These are phyloP conservation scores for Sebastes kiyomatsui DNA, from an alignment of 2,797 vertebrate genomes.

Conservation along the genomic window DNA sequence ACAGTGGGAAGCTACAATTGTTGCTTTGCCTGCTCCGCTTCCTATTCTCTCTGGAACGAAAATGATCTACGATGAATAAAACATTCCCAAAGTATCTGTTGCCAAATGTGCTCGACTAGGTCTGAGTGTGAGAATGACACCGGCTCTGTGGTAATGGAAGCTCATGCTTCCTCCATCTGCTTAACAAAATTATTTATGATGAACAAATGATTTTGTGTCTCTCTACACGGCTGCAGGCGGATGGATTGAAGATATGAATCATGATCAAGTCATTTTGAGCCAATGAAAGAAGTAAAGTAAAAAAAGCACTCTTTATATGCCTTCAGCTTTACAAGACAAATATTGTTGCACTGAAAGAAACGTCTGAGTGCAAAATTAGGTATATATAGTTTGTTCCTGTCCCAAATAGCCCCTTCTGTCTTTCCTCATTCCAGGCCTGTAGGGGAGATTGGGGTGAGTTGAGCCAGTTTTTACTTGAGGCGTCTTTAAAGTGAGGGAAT, in stretches of 20 bases:
- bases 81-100: slow-evolving; percentile 30
- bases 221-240: background rate
- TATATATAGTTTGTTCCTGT: background rate
- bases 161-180: slow-evolving; percentile 6
- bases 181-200: slow-evolving; percentile 50
- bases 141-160: background rate
- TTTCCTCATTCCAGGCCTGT: background rate
- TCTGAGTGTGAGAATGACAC: slow-evolving; percentile 1
- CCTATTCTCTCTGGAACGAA: slow-evolving; percentile 23
- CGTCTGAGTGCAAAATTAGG: background rate
- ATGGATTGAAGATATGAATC: slow-evolving; percentile 24
- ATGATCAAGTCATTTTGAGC: slow-evolving; percentile 19
- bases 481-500: no score
- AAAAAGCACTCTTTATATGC: background rate
- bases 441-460: no score
- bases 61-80: slow-evolving; percentile 59
- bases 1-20: slow-evolving; percentile 45
- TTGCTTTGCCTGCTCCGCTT: slow-evolving; percentile 46
- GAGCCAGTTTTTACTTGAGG: no score
- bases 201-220: slow-evolving; percentile 42
- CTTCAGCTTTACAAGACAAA: slow-evolving; percentile 8
- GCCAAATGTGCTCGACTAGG: slow-evolving; percentile 5
- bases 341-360: slow-evolving; percentile 6
- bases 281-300: slow-evolving; percentile 5
- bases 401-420: background rate